A percentile compares a stretch with the other conserved stretches of the same genome.
phyloP scores from a whole-genome alignment of 2,797 vertebrate species.

The Thripadectes ignobilis region DNA sequence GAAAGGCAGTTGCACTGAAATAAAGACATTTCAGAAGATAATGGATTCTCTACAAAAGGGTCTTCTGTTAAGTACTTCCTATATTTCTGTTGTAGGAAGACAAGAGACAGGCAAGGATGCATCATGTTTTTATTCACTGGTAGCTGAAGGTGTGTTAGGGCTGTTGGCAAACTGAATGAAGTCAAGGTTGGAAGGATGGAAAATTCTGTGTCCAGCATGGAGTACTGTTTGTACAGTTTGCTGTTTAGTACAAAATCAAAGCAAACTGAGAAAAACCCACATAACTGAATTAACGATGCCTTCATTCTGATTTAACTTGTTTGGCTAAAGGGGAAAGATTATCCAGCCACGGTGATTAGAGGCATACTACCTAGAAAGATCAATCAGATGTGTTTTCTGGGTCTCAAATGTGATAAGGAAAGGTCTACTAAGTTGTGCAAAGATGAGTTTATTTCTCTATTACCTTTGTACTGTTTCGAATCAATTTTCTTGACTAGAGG shows the following conservation, averaged over 20 bases:
- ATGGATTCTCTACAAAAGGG: not conserved
- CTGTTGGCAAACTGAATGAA: not conserved
- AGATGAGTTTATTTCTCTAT: not conserved
- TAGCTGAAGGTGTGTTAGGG: not conserved
- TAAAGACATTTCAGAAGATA: constrained; percentile 11
- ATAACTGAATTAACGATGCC: not conserved
- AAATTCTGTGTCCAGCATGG: not conserved
- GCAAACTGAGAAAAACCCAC: not conserved
- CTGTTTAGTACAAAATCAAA: not conserved
- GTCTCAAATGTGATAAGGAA: not conserved
- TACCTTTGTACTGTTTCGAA: not conserved
- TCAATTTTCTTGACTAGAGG: not conserved
- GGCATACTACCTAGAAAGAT: not conserved
- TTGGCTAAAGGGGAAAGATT: not conserved
- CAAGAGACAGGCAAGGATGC: not conserved
- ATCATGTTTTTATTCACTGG: not conserved
- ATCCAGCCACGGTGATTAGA: not conserved
- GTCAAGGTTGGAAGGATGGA: not conserved
- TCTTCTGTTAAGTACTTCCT: not conserved
- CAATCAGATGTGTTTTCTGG: not conserved
- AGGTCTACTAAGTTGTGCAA: not conserved
- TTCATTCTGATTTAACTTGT: not conserved
- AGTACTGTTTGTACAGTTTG: not conserved
- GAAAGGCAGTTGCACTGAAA: not conserved
- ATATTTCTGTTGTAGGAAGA: not conserved